phyloP scores from a whole-genome alignment of 2,113 vertebrate species.

The Rynchops niger region DNA sequence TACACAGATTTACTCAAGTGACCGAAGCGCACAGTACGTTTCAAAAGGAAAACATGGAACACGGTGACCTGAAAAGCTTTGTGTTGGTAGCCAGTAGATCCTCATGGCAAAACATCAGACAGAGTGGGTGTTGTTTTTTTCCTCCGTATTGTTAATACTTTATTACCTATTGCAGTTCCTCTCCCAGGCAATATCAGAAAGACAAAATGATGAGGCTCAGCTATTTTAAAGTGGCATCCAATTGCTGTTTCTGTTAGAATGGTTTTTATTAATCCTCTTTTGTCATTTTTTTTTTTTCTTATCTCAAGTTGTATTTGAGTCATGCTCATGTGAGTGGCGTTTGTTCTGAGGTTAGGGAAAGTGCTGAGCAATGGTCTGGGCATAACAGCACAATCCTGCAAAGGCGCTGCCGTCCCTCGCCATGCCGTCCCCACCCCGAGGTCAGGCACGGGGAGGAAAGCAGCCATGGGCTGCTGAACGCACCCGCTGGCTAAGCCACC shows the following conservation, averaged over 20 bases:
- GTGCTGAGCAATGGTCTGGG: not conserved
- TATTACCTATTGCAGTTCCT: not conserved
- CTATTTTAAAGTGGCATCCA: not conserved
- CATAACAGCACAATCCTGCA: not conserved
- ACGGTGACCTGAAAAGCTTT: constrained; percentile 61
- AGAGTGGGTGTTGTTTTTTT: constrained; percentile 40
- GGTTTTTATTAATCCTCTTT: not conserved
- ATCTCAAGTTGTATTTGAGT: not conserved
- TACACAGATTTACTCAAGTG: constrained; percentile 28
- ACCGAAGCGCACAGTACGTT: not conserved
- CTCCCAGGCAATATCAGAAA: not conserved
- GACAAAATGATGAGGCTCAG: not conserved
- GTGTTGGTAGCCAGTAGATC: constrained; percentile 23
- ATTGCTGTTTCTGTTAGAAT: not conserved
- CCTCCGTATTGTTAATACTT: not conserved
- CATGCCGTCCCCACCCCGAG: fast-evolving
- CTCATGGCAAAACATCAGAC: constrained; percentile 66
- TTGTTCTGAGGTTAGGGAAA: not conserved
- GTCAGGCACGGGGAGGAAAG: fast-evolving
- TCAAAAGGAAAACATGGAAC: constrained; percentile 50
- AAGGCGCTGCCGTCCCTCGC: not conserved
- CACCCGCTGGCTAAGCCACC: not conserved
- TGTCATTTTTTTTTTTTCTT: not conserved
- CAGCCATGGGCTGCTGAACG: not conserved
- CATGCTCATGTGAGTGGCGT: not conserved